A percentile compares a stretch with the other conserved stretches of the same genome.
phyloP scores from a whole-genome alignment of 2,888 invertebrate species.

The Heliconius cydno region DNA sequence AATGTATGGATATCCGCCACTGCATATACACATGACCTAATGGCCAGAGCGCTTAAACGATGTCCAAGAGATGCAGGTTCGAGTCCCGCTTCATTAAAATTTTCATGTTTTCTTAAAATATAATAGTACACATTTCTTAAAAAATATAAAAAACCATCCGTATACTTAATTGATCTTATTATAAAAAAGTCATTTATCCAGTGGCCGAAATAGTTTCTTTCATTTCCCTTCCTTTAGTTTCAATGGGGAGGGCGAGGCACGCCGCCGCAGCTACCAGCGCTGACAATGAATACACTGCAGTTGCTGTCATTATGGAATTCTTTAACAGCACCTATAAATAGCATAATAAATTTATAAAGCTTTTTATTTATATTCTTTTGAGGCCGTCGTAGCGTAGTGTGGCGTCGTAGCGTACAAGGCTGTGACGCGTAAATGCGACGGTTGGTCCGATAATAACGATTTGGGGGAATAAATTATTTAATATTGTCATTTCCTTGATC shows the following conservation, averaged over 20 bases:
- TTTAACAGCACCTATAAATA: constrained; percentile 87
- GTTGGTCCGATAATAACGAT: too few relatives aligned
- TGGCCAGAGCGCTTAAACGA: too few relatives aligned
- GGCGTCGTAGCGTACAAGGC: too few relatives aligned
- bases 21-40: too few relatives aligned
- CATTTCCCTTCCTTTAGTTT: constrained; percentile 90
- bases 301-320: constrained; percentile 88
- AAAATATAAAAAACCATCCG: not conserved
- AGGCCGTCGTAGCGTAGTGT: too few relatives aligned
- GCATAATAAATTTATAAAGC: not conserved
- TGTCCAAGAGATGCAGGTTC: too few relatives aligned
- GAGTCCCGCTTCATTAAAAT: too few relatives aligned
- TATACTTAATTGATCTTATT: not conserved
- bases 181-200: constrained; percentile 16
- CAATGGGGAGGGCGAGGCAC: constrained; percentile 92
- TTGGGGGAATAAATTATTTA: not conserved
- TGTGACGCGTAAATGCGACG: too few relatives aligned
- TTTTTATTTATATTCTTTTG: too few relatives aligned
- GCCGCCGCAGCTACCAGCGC: constrained; percentile 90
- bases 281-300: constrained; percentile 89
- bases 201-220: constrained; percentile 76
- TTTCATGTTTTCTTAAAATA: not conserved
- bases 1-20: too few relatives aligned
- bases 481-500: too few relatives aligned
- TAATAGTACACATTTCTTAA: not conserved